Evolutionary conservation across 2,113 vertebrate species (phyloP).

Genomic region (Gila orcuttii): DNA sequence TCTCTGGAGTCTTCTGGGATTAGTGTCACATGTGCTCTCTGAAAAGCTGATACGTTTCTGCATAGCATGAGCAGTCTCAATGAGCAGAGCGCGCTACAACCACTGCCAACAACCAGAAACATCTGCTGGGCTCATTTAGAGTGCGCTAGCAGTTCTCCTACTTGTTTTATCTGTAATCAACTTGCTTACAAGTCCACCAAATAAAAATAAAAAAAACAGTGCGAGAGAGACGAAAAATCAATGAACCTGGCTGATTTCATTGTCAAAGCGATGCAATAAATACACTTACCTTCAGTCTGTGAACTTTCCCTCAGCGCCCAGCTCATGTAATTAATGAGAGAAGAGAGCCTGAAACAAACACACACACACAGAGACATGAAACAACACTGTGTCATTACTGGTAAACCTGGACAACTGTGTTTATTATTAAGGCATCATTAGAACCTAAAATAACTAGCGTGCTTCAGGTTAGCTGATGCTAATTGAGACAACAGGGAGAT

Average conservation of each 20-base stretch:
- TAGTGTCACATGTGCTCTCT: neutral
- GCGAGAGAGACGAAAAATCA: slow-evolving; percentile 74
- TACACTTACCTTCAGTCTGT: slow-evolving; percentile 72
- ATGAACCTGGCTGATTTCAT: slow-evolving; percentile 69
- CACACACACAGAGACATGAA: slow-evolving; percentile 26
- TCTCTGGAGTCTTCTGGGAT: neutral
- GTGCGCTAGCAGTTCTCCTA: slow-evolving; percentile 62
- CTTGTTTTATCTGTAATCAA: slow-evolving; percentile 77
- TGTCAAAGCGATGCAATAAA: slow-evolving; percentile 74
- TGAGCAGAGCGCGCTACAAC: neutral
- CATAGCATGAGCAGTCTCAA: neutral
- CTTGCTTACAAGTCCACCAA: slow-evolving; percentile 64
- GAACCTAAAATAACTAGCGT: neutral
- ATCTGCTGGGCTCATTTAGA: slow-evolving; percentile 16
- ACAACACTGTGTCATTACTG: slow-evolving; percentile 54
- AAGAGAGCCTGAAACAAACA: slow-evolving; percentile 54
- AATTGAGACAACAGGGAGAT: neutral
- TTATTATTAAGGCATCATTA: slow-evolving; percentile 5
- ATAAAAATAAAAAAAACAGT: slow-evolving; percentile 62
- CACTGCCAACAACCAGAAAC: neutral
- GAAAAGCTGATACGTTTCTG: neutral
- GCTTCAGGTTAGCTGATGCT: neutral
- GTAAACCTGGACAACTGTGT: slow-evolving; percentile 8
- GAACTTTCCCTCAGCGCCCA: slow-evolving; percentile 62
- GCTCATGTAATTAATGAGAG: slow-evolving; percentile 62